Evolutionary conservation across 2,113 vertebrate species (phyloP).

Genomic region (Craseonycteris thonglongyai): DNA sequence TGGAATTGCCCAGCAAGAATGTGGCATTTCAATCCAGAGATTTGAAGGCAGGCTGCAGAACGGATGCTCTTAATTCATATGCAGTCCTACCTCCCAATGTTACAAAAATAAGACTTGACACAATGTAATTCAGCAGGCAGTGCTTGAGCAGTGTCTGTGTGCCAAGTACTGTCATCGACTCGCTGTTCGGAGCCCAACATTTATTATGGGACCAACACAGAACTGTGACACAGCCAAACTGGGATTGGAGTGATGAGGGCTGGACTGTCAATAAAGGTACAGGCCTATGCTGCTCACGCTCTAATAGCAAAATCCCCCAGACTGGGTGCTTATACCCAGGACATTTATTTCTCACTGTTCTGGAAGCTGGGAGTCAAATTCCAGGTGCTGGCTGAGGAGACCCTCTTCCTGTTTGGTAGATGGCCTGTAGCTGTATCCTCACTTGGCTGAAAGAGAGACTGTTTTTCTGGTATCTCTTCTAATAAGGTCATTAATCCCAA

Average conservation of each 20-base stretch:
- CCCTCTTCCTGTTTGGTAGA: neutral
- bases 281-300: neutral
- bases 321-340: neutral
- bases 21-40: no score
- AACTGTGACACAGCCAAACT: neutral
- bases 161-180: fast-evolving
- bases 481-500: neutral
- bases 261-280: neutral
- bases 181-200: neutral
- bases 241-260: neutral
- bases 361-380: neutral
- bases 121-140: neutral
- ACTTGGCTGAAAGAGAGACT: neutral
- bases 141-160: neutral
- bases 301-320: neutral
- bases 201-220: neutral
- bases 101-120: neutral
- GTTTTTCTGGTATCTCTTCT: neutral
- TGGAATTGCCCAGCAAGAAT: neutral
- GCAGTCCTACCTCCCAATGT: neutral
- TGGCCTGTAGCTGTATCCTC: neutral
- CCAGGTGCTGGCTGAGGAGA: neutral
- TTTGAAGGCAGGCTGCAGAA: neutral
- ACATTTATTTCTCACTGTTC: neutral
- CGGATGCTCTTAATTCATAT: neutral